Base-by-base conservation (phyloP, 2,113 vertebrate genomes). In the Tauraco erythrolophus region DNA sequence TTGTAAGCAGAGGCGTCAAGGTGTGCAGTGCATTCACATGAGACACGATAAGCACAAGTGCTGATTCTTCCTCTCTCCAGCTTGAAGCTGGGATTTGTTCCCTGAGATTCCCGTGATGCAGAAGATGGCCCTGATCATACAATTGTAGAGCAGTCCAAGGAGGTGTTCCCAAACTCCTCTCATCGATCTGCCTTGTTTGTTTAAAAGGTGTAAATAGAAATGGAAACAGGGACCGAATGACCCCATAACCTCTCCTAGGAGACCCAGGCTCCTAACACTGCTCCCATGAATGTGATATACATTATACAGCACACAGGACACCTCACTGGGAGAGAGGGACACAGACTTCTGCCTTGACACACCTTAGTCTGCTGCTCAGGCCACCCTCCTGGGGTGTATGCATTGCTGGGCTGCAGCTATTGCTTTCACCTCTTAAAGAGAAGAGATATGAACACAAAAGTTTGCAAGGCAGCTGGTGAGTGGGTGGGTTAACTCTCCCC, bases 391-490 rank as follows among this genome's bases (percentile, higher is more conserved):
- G 31, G 31, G 12, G 12, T 5, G 0, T 33, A n/a, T 3, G 7
- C 14, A 19, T n/a, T 56, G 37, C 35, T 68, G 69, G 13, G 7
- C 37, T 39, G 28, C 53, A 84, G 33, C 17, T 78, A 18, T 7
- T 75, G 43, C 53, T 62, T 78, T 78, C 43, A 58, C 37, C 3
- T 3, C 12, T 69, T 46, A n/a, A 30, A 56, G 76, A 43, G 43
- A 68, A 51, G 22, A 48, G 5, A 30, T 10, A 54, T 0, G 15
- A 86, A 37, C 17, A 50, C 0, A 0, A 21, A 43, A 41, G 4
- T 16, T 54, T 75, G 18, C 56, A 91, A 92, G 43, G 39, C 94
- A 92, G 61, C 57, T 91, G 77, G 24, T 60, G 69, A 89, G 80
- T 87, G 86, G 51, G 83, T 71, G 65, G 16, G 37, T 50, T 78